A percentile compares a stretch with the other conserved stretches of the same genome.
Evolutionary conservation across 2,797 vertebrate genomes (phyloP).

Genomic region (Macrochelys suwanniensis): DNA sequence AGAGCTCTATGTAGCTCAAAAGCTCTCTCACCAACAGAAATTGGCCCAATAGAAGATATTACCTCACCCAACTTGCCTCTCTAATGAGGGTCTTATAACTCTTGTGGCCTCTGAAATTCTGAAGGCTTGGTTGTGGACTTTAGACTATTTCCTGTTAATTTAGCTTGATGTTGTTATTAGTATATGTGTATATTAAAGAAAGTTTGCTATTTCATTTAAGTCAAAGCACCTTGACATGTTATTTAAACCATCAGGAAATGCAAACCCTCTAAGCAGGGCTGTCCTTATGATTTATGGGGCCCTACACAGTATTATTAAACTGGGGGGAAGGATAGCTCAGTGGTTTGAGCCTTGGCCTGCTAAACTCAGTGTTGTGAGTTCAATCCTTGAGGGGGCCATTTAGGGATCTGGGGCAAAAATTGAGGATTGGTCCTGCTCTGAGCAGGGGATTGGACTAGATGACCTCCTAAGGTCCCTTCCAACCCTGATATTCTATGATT

Average conservation of each 20-base stretch:
- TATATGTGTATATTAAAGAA: not conserved
- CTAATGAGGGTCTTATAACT: not conserved
- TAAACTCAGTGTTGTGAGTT: no score
- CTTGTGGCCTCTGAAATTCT: not conserved
- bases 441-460: no score
- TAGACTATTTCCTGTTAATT: not conserved
- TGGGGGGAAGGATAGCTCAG: no score
- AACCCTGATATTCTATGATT: no score
- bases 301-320: no score
- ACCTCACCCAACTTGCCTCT: not conserved
- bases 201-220: not conserved
- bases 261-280: not conserved
- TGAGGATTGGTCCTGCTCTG: no score
- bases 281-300: no score
- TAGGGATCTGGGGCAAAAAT: no score
- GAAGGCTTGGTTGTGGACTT: fast-evolving
- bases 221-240: not conserved
- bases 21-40: not conserved
- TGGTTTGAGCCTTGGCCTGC: no score
- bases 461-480: no score
- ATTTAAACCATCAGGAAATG: not conserved
- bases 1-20: not conserved
- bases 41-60: not conserved
- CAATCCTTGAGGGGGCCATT: no score
- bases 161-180: not conserved